Percentiles rank a stretch among this genome's conserved stretches.
Evolutionary conservation across 2,888 invertebrate genomes (phyloP).

Genomic region (Protonemura montana): DNA sequence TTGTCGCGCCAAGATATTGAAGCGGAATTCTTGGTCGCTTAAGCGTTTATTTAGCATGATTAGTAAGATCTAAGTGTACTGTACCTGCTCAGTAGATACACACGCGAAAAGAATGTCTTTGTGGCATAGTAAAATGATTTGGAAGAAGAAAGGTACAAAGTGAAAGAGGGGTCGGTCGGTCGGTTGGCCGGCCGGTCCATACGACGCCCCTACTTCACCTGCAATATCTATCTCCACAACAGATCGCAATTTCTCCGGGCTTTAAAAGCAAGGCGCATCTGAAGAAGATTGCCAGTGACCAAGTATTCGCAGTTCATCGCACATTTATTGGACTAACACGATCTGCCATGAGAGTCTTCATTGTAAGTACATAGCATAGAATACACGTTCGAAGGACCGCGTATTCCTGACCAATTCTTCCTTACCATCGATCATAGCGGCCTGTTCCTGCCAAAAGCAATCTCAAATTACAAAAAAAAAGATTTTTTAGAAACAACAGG

Average conservation of each 20-base stretch:
- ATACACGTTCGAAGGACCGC: neutral
- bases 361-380: constrained; percentile 14
- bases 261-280: constrained; percentile 14
- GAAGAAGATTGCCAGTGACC: constrained; percentile 8
- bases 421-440: too few relatives aligned
- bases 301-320: constrained; percentile 18
- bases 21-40: neutral
- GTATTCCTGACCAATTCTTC: too few relatives aligned
- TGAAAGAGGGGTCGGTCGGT: constrained; percentile 16
- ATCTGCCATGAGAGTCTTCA: constrained; percentile 21
- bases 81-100: neutral
- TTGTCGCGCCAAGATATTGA: neutral
- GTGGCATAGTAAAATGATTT: neutral
- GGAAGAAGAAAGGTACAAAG: constrained; percentile 12
- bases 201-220: neutral
- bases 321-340: constrained; percentile 26
- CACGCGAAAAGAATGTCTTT: neutral
- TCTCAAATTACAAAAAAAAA: neutral
- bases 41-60: neutral
- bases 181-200: neutral
- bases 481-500: neutral
- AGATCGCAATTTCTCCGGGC: constrained; percentile 20
- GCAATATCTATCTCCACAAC: constrained; percentile 28
- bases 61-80: neutral
- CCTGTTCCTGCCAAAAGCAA: neutral